phyloP scores from a whole-genome alignment of 1,140 invertebrate genomes.

The Drosophila nikananu region DNA sequence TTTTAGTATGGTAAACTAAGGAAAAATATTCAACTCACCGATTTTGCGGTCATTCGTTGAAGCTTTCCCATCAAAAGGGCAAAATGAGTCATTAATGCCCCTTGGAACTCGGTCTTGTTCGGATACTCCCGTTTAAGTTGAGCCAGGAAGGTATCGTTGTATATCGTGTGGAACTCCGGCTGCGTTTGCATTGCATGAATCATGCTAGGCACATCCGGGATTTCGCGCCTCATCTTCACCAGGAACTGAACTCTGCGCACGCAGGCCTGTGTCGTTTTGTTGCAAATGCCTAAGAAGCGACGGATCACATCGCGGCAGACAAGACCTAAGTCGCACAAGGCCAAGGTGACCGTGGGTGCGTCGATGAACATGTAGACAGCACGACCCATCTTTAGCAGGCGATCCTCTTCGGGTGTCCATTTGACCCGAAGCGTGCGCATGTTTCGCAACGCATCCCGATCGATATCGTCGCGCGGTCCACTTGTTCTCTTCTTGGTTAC shows the following conservation, averaged over 20 bases:
- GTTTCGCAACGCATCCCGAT: conserved; percentile 88
- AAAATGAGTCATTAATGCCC: conserved; percentile 69
- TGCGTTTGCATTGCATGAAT: conserved; percentile 76
- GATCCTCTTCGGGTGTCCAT: conserved; percentile 89
- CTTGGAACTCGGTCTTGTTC: conserved; percentile 45
- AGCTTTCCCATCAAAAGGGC: conserved; percentile 62
- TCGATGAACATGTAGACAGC: conserved; percentile 89
- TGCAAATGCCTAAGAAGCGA: conserved; percentile 86
- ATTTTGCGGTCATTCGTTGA: conserved; percentile 52
- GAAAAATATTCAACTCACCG: conserved; percentile 42
- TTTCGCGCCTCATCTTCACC: conserved; percentile 62
- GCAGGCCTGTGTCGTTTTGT: conserved; percentile 91
- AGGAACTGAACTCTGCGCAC: conserved; percentile 87
- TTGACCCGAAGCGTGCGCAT: conserved; percentile 89
- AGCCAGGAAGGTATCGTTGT: conserved; percentile 67
- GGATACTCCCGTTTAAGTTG: conserved; percentile 67
- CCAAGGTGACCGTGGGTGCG: conserved; percentile 86
- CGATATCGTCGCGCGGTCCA: conserved; percentile 88
- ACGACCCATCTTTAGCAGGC: conserved; percentile 89
- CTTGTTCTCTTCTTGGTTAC: conserved; percentile 34
- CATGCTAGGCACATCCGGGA: conserved; percentile 72
- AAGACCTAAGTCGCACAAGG: conserved; percentile 69
- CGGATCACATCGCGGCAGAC: conserved; percentile 88
- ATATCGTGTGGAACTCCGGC: conserved; percentile 45
- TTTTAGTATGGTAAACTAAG: background rate